Evolutionary conservation across 1,140 invertebrate species (phyloP).

Genomic region (Bombus waltoni): DNA sequence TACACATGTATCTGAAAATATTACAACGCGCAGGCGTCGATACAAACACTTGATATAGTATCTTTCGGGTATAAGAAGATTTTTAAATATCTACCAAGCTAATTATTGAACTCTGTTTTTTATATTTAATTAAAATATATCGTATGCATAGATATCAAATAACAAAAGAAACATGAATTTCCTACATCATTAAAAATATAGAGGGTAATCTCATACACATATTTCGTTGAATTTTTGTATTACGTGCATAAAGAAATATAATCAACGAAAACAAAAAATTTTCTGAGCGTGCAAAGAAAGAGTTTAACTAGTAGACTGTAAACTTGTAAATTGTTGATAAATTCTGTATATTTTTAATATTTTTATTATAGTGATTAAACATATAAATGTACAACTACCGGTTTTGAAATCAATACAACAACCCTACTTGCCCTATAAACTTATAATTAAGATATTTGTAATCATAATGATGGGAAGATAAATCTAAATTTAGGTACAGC

Average conservation of each 20-base stretch:
- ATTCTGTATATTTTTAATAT: background rate
- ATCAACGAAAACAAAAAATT: background rate
- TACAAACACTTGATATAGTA: constrained; percentile 30
- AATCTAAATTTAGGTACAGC: constrained; percentile 2
- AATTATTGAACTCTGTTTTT: constrained; percentile 35
- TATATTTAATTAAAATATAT: background rate
- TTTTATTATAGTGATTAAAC: constrained; percentile 33
- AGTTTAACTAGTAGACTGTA: too few species aligned
- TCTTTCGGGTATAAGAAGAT: background rate
- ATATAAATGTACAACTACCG: constrained; percentile 47
- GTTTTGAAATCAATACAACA: constrained; percentile 51
- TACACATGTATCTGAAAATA: constrained; percentile 27
- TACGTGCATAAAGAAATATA: background rate
- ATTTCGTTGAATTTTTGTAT: background rate
- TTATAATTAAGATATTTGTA: background rate
- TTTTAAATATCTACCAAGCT: background rate
- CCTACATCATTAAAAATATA: background rate
- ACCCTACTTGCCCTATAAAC: constrained; percentile 32
- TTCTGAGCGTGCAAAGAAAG: background rate
- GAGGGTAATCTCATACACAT: background rate
- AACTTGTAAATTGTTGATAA: background rate
- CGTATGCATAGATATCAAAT: background rate
- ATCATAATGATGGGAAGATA: background rate
- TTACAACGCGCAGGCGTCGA: constrained; percentile 42
- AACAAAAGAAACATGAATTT: background rate